phyloP scores from a whole-genome alignment of 2,113 vertebrate species.

The Theristicus caerulescens region DNA sequence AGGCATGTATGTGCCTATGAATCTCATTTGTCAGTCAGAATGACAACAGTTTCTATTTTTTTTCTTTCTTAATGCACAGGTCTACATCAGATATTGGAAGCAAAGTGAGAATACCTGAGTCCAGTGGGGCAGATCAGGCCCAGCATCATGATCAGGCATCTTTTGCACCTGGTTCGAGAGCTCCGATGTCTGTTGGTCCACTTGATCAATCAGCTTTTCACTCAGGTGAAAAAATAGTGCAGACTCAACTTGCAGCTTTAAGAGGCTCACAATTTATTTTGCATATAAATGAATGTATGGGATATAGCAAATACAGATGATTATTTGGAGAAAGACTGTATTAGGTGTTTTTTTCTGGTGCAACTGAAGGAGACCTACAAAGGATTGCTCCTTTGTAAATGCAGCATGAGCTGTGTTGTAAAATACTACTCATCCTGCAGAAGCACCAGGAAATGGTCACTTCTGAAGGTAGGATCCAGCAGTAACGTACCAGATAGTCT shows the following conservation, averaged over 20 bases:
- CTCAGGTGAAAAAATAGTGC: constrained; percentile 82
- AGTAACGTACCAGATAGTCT: background rate
- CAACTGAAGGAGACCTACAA: background rate
- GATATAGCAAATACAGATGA: background rate
- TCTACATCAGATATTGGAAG: constrained; percentile 93
- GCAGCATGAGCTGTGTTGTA: background rate
- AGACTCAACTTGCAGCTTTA: background rate
- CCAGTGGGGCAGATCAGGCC: constrained; percentile 78
- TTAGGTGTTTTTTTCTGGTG: background rate
- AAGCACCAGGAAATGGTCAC: background rate
- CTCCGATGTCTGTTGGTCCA: constrained; percentile 82
- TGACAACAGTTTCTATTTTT: background rate
- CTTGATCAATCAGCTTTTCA: constrained; percentile 88
- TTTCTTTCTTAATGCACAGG: constrained; percentile 63
- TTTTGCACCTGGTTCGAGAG: constrained; percentile 81
- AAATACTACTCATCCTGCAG: background rate
- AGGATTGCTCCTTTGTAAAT: background rate
- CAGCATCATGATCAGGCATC: constrained; percentile 81
- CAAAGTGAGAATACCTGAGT: constrained; percentile 86
- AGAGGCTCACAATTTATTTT: background rate
- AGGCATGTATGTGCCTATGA: accelerated
- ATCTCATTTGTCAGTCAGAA: background rate
- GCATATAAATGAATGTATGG: background rate
- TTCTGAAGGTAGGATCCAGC: background rate
- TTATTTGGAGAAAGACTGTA: background rate